Conservation (phyloP, 2,888 invertebrate genomes). For the Dolichopus griseipennis region DNA sequence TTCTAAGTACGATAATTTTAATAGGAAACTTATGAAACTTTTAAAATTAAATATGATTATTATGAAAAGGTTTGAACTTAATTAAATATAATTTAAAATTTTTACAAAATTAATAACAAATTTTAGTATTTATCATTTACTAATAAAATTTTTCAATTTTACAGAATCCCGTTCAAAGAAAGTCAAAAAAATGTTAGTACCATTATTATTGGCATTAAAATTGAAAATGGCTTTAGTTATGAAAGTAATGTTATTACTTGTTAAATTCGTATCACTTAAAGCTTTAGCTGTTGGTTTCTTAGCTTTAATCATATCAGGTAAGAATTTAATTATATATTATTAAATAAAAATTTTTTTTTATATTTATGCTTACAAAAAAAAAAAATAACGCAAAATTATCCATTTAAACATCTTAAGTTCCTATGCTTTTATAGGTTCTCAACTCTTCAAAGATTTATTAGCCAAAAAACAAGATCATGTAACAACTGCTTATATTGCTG, state of each 20-base stretch:
- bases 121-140: too few relatives aligned
- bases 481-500: slow-evolving; percentile 44
- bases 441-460: slow-evolving; percentile 43
- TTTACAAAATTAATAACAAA: too few relatives aligned
- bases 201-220: slow-evolving; percentile 53
- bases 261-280: slow-evolving; percentile 57
- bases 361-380: not conserved
- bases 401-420: slow-evolving; percentile 7
- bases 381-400: not conserved
- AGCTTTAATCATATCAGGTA: slow-evolving; percentile 53
- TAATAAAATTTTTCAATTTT: too few relatives aligned
- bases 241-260: slow-evolving; percentile 51
- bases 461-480: slow-evolving; percentile 43
- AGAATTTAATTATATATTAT: slow-evolving; percentile 21
- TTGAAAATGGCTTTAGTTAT: slow-evolving; percentile 54
- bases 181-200: slow-evolving; percentile 53
- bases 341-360: not conserved
- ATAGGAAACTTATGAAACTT: too few relatives aligned
- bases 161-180: slow-evolving; percentile 51
- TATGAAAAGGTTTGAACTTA: too few relatives aligned
- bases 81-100: too few relatives aligned
- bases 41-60: too few relatives aligned
- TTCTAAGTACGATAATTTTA: too few relatives aligned
- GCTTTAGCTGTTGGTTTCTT: slow-evolving; percentile 54
- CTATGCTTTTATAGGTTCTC: slow-evolving; percentile 31